A percentile compares a stretch with the other conserved stretches of the same genome.
Conservation (phyloP, 2,888 invertebrate species). For the Charanyca ferruginea region DNA sequence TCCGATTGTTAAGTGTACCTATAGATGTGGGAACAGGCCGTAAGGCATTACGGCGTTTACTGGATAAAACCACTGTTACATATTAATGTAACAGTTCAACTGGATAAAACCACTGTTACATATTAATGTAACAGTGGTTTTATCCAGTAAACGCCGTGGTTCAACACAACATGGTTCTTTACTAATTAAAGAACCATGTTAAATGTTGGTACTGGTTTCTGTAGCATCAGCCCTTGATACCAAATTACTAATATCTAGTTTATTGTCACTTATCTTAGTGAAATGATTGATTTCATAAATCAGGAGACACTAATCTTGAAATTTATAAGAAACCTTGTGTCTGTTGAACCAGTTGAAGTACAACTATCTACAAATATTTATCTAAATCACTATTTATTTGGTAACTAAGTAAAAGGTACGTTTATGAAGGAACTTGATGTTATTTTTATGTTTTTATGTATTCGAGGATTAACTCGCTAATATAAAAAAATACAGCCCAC, state of each 20-base stretch:
- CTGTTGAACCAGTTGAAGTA: conserved; percentile 26
- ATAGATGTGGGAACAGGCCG: too few species aligned
- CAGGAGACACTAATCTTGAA: conserved; percentile 40
- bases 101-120: neutral
- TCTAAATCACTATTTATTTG: conserved; percentile 38
- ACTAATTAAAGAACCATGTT: neutral
- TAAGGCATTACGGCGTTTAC: neutral
- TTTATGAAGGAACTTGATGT: neutral
- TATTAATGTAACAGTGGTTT: too few species aligned
- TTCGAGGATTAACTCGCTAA: too few species aligned
- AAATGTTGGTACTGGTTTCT: neutral
- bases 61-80: neutral
- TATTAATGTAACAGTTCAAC: too few species aligned
- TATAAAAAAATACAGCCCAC: too few species aligned
- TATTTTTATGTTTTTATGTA: neutral
- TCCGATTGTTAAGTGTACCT: too few species aligned
- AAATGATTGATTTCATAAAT: conserved; percentile 38
- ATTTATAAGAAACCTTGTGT: conserved; percentile 39
- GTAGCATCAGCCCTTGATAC: conserved; percentile 14
- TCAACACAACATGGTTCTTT: too few species aligned
- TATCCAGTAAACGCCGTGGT: too few species aligned
- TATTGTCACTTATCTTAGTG: conserved; percentile 23
- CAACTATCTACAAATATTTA: conserved; percentile 31
- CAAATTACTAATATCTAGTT: conserved; percentile 20
- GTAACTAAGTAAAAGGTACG: conserved; percentile 16